Percentiles rank a stretch among this genome's conserved stretches.
These are phyloP conservation scores for Bombus sibiricus DNA, from an alignment of 1,140 invertebrate genomes.

Conservation along the genomic window DNA sequence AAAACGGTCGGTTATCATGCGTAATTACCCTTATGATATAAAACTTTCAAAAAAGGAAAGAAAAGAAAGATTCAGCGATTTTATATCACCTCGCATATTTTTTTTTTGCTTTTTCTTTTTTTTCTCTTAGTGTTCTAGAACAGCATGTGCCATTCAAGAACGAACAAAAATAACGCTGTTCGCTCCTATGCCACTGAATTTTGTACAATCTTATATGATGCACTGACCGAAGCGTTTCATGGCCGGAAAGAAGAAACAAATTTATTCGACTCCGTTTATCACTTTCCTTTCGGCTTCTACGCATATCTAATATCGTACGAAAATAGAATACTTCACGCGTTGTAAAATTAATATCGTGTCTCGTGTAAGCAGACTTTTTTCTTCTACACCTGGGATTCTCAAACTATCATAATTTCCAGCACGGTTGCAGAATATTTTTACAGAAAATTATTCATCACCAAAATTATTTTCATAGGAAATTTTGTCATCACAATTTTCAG, in stretches of 20 bases:
- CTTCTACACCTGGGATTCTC: background rate
- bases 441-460: background rate
- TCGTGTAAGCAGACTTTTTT: slow-evolving; percentile 3
- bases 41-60: slow-evolving; percentile 35
- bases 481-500: background rate
- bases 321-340: slow-evolving; percentile 26
- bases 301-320: slow-evolving; percentile 5
- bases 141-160: slow-evolving; percentile 24
- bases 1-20: slow-evolving; percentile 51
- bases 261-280: background rate
- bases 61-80: slow-evolving; percentile 21
- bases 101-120: background rate
- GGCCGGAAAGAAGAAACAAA: background rate
- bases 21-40: slow-evolving; percentile 47
- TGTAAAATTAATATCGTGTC: background rate
- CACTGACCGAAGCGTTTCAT: background rate
- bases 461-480: background rate
- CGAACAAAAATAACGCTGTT: background rate
- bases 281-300: background rate
- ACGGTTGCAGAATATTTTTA: background rate
- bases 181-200: slow-evolving; percentile 35
- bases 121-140: background rate
- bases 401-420: background rate
- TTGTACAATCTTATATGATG: slow-evolving; percentile 17
- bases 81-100: slow-evolving; percentile 13